phyloP scores from a whole-genome alignment of 2,888 invertebrate genomes.

The Spilosoma lubricipeda region DNA sequence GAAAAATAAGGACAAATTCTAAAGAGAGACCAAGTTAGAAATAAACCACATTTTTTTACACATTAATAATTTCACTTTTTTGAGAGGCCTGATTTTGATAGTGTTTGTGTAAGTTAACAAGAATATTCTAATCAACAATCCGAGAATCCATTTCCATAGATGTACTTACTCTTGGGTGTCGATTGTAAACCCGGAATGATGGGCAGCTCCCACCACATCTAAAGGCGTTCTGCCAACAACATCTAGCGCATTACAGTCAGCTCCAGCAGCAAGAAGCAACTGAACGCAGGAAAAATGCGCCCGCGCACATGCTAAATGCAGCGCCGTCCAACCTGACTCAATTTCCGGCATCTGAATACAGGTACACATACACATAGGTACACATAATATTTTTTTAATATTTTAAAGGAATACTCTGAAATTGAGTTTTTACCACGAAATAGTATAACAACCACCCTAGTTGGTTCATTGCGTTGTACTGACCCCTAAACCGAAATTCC shows the following conservation, averaged over 20 bases:
- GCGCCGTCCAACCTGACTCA: conserved; percentile 82
- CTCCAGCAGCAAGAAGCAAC: conserved; percentile 47
- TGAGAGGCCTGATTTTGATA: neutral
- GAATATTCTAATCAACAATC: neutral
- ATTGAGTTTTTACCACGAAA: neutral
- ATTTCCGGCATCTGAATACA: conserved; percentile 70
- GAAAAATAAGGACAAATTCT: too few relatives aligned
- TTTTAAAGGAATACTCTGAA: neutral
- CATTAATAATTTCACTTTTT: neutral
- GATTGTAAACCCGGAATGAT: conserved; percentile 1
- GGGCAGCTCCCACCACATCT: conserved; percentile 34
- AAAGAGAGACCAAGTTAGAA: neutral
- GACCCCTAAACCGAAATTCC: neutral
- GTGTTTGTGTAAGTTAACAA: too few relatives aligned
- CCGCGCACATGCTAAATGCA: conserved; percentile 84
- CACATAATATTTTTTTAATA: neutral
- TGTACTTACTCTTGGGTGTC: conserved; percentile 13
- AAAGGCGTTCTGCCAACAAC: conserved; percentile 31
- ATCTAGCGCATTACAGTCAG: conserved; percentile 26
- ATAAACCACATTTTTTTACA: neutral
- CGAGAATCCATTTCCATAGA: neutral
- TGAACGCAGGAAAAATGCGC: conserved; percentile 60
- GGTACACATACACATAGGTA: neutral
- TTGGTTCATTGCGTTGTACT: neutral
- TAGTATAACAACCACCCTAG: neutral